These are phyloP conservation scores for Sphenodon punctatus DNA, from an alignment of 2,797 vertebrate species.

Conservation along the genomic window DNA sequence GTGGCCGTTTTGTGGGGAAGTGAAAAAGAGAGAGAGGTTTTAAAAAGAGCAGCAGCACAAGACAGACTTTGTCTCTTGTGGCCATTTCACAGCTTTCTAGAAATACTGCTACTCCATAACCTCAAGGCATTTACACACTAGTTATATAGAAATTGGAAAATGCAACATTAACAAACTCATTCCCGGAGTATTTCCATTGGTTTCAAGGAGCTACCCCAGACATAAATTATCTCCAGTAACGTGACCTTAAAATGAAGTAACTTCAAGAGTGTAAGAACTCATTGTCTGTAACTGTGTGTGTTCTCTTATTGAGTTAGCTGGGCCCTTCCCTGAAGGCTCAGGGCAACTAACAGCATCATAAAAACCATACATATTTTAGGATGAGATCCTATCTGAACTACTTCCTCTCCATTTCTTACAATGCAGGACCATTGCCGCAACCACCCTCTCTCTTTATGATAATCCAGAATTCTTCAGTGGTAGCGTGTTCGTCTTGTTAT, in stretches of 20 bases:
- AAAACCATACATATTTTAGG: too few relatives aligned
- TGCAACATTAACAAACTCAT: neutral
- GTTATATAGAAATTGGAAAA: neutral
- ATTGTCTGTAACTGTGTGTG: neutral
- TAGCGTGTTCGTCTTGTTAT: constrained; percentile 2
- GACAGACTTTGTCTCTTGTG: neutral
- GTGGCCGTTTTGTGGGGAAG: neutral
- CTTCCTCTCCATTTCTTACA: too few relatives aligned
- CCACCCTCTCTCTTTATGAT: too few relatives aligned
- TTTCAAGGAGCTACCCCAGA: neutral
- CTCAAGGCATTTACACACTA: neutral
- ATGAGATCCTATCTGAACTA: too few relatives aligned
- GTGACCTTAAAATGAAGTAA: neutral
- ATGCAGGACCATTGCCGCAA: too few relatives aligned
- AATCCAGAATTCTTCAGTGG: constrained; percentile 23
- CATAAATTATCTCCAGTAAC: neutral
- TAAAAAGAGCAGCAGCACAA: neutral
- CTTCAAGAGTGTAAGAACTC: neutral
- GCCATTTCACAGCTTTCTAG: too few relatives aligned
- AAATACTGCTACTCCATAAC: too few relatives aligned
- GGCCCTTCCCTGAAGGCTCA: too few relatives aligned
- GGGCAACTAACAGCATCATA: too few relatives aligned
- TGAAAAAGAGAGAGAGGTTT: neutral
- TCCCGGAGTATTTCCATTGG: neutral
- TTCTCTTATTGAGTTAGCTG: neutral